Evolutionary conservation across 2,113 vertebrate genomes (phyloP).

Genomic region (Dasyornis broadbenti): DNA sequence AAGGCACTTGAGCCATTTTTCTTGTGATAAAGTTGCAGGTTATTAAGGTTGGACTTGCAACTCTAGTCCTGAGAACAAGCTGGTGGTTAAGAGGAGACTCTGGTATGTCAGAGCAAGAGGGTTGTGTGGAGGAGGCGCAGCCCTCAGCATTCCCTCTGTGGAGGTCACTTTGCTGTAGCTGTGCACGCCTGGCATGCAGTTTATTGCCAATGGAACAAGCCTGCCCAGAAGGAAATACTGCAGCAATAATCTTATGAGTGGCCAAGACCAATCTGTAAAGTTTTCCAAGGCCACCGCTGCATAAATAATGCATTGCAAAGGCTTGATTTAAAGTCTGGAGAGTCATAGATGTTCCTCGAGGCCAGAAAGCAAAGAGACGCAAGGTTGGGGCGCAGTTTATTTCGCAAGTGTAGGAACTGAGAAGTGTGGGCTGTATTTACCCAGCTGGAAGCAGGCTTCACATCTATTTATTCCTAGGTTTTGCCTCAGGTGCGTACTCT

Average conservation of each 20-base stretch:
- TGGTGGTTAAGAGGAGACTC: not conserved
- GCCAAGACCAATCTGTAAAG: not conserved
- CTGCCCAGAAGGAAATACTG: not conserved
- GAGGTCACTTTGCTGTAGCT: not conserved
- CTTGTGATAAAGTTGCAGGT: not conserved
- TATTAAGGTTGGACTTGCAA: not conserved
- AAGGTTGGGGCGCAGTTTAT: not conserved
- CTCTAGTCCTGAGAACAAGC: not conserved
- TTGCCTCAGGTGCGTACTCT: conserved; percentile 51
- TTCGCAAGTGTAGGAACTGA: not conserved
- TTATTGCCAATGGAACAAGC: not conserved
- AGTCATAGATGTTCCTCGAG: not conserved
- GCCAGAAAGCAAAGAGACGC: not conserved
- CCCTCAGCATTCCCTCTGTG: rapidly evolving
- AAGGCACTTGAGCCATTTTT: not conserved
- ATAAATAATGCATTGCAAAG: not conserved
- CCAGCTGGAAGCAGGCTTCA: conserved; percentile 40
- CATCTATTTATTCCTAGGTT: not conserved
- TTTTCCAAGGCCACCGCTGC: not conserved
- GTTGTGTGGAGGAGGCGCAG: not conserved
- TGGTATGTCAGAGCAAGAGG: not conserved
- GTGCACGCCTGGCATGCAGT: rapidly evolving
- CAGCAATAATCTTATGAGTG: not conserved
- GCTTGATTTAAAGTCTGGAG: rapidly evolving
- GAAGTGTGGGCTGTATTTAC: conserved; percentile 50